Percentiles rank a stretch among this genome's conserved stretches.
phyloP scores from a whole-genome alignment of 2,888 invertebrate species.

The Cybosia mesomella region DNA sequence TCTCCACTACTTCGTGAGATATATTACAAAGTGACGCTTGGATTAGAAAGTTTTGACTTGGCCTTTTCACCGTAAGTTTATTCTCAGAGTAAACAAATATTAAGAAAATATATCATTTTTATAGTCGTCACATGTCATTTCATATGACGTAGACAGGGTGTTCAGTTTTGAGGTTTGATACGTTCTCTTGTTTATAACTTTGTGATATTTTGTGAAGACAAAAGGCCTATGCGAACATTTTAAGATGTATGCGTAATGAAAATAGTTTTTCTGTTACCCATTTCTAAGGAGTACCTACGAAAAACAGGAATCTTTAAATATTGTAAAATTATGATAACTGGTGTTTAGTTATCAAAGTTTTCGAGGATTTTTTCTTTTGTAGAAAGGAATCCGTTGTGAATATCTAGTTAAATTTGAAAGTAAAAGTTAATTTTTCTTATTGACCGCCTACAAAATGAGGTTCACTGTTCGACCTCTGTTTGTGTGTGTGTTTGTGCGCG shows the following conservation, averaged over 20 bases:
- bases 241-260: slow-evolving; percentile 28
- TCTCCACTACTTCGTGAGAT: slow-evolving; percentile 13
- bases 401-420: too few relatives aligned
- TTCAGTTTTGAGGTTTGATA: slow-evolving; percentile 27
- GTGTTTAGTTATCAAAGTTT: too few relatives aligned
- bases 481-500: too few relatives aligned
- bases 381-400: too few relatives aligned
- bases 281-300: background rate
- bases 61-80: slow-evolving; percentile 10
- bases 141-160: slow-evolving; percentile 21
- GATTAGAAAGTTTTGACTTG: slow-evolving; percentile 13
- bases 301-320: too few relatives aligned
- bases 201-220: slow-evolving; percentile 25
- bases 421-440: too few relatives aligned
- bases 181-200: slow-evolving; percentile 27
- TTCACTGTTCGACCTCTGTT: too few relatives aligned
- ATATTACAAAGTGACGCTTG: slow-evolving; percentile 10
- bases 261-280: slow-evolving; percentile 29
- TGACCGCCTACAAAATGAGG: too few relatives aligned
- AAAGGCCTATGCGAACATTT: slow-evolving; percentile 26
- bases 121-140: slow-evolving; percentile 48
- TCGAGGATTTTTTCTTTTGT: too few relatives aligned
- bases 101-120: slow-evolving; percentile 58
- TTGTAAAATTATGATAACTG: too few relatives aligned
- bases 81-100: slow-evolving; percentile 50